Percentiles rank a stretch among this genome's conserved stretches.
Evolutionary conservation across 2,113 vertebrate genomes (phyloP).

Genomic region (Dipodomys ordii): DNA sequence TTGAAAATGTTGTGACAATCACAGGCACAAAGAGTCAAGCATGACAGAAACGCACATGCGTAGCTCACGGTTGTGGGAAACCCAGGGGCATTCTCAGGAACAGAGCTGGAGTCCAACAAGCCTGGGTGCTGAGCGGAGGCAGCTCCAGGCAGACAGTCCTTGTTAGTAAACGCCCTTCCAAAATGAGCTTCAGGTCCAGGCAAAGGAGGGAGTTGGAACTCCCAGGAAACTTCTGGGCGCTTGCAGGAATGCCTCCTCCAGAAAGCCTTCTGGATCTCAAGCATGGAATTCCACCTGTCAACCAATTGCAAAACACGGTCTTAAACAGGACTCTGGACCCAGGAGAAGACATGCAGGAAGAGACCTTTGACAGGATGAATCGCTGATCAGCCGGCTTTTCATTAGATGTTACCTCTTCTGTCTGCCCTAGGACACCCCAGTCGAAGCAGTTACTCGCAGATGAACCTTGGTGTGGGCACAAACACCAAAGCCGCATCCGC

Average conservation of each 20-base stretch:
- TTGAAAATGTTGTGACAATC: neutral
- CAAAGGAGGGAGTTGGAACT: neutral
- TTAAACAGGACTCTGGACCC: too few relatives aligned
- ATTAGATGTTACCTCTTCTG: neutral
- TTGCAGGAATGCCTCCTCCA: neutral
- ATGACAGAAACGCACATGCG: too few relatives aligned
- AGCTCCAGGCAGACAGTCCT: too few relatives aligned
- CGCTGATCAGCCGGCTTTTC: neutral
- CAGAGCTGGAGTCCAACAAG: neutral
- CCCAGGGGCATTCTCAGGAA: neutral
- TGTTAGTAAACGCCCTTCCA: neutral
- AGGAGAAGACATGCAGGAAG: accelerated
- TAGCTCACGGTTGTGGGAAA: neutral
- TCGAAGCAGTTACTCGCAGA: neutral
- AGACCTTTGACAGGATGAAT: too few relatives aligned
- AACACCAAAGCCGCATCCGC: too few relatives aligned
- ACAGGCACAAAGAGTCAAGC: neutral
- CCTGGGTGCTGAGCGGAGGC: too few relatives aligned
- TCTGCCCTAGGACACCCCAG: neutral
- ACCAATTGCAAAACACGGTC: accelerated
- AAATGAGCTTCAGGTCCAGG: neutral
- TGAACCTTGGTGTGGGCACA: neutral
- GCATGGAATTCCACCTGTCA: neutral
- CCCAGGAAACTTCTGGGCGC: neutral
- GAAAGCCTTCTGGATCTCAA: neutral